Evolutionary conservation across 1,140 invertebrate genomes (phyloP), one percentile per base, ranked within the genome.

Genomic region (Sinonovacula constricta): DNA sequence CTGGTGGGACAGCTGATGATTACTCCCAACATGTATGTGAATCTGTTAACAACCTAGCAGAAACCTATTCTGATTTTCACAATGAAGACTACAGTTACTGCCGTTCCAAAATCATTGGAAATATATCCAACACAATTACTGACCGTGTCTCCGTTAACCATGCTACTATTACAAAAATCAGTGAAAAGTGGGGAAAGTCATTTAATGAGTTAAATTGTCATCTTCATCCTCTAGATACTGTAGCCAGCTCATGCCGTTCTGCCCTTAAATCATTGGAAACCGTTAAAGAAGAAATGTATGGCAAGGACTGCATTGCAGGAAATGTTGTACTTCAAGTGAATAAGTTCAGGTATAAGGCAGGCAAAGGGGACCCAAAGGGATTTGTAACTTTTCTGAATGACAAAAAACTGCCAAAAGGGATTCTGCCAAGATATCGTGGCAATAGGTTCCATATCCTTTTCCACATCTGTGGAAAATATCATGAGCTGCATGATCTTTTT

Each of bases 271-370:
- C 53, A 39, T n/a, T 36, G 2, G 69, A 71, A 34, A 30, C 22
- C 18, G 2, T 2, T 4, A 71, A 34, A 33, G 69, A 56, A 10
- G 15, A 36, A 22, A n/a, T 71, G 31, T 71, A 10, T 60, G 69
- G 69, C 4, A 71, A 71, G 3, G 69, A 71, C 28, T 60, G 53
- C 28, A n/a, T 71, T 22, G 69, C 69, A 3, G 69, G 53, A 15
- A 71, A 60, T 31, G 36, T 71, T 24, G 54, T 71, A 1, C 59
- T 78, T 36, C 54, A 62, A 53, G 56, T 81, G 14, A 81, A 81
- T 53, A 81, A 78, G 36, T 33, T 81, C 0, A 14, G 80, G 3
- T 71, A 51, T 33, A 81, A 81, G 53, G 80, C 78, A 33, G 75
- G 75, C 1, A 81, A 77, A 39, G 80, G 75, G 15, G 80, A 81